These are phyloP conservation scores for Oryzias celebensis DNA, from an alignment of 2,113 vertebrate species.

Conservation along the genomic window DNA sequence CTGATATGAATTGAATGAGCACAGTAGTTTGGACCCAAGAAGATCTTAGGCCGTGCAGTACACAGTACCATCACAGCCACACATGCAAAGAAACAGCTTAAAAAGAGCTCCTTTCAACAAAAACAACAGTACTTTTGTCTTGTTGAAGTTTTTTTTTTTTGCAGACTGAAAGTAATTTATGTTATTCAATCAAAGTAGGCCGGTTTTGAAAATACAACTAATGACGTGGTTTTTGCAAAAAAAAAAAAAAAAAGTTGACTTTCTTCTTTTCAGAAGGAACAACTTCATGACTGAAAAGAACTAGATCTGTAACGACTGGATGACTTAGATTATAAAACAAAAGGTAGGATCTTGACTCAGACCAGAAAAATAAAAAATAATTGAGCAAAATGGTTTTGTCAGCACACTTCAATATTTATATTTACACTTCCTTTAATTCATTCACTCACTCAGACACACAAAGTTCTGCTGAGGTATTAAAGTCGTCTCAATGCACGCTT, in stretches of 20 bases:
- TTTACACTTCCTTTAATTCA: constrained; percentile 52
- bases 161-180: constrained; percentile 29
- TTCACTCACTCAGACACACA: constrained; percentile 29
- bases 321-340: constrained; percentile 29
- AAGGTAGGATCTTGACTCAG: constrained; percentile 49
- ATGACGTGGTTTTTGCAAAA: constrained; percentile 20
- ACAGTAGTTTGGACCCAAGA: constrained; percentile 16
- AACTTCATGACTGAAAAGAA: constrained; percentile 42
- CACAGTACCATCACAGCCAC: constrained; percentile 70
- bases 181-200: constrained; percentile 26
- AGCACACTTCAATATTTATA: constrained; percentile 76
- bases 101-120: constrained; percentile 32
- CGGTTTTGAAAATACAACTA: constrained; percentile 22
- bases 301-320: constrained; percentile 35
- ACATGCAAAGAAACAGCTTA: constrained; percentile 27
- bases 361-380: constrained; percentile 45
- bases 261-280: constrained; percentile 19
- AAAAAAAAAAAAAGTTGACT: constrained; percentile 1
- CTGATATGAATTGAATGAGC: constrained; percentile 14
- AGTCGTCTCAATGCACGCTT: constrained; percentile 89
- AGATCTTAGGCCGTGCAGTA: constrained; percentile 56
- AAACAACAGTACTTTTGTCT: constrained; percentile 15
- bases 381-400: constrained; percentile 51
- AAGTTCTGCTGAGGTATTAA: constrained; percentile 71
- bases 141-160: constrained; percentile 22